Base-by-base conservation (phyloP, 2,113 vertebrate genomes). In the Columbina picui region DNA sequence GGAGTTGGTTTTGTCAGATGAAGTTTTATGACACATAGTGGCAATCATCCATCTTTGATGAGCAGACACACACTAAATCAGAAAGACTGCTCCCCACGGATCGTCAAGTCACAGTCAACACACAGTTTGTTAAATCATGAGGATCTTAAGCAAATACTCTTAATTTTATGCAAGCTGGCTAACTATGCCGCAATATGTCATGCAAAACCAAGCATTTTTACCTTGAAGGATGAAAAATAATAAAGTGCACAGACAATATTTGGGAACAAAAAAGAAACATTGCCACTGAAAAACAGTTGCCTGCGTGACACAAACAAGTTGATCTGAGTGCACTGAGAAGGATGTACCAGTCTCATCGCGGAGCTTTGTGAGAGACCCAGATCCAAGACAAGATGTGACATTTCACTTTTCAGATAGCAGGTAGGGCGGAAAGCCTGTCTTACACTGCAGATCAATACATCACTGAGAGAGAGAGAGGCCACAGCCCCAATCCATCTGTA, bases 11-110 rank as follows among this genome's bases (percentile, higher is more conserved):
- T 90, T 95, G 97, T 96, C 91, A 88, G 97, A 85, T 73, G 92
- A 93, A 91, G 91, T 90, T 87, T 90, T 96, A 95, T 96, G 92
- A 94, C 84, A 94, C 52, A 32, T 20, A 68, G 90, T 93, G 85
- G 82, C 94, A 94, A 82, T 93, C 94, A 96, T 93, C 84, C 94
- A 92, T 97, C 96, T 97, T 74, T 97, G 90, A 97, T 92, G 97
- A 97, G 75, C 80, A 91, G 84, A 93, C 75, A 57, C 7, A 45
- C 91, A 82, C 43, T 96, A 97, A 97, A 95, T 97, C 95, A 94
- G 86, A 83, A 87, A 96, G 87, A 38, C 87, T 67, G 95, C 87
- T 83, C 87, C 95, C 95, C 95, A 57, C 14, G 30, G 59, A 80
- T 75, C 93, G 84, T n/a, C 17, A 67, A 95, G 71, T 59, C 96